These are phyloP conservation scores for Carabus problematicus DNA, from an alignment of 2,888 invertebrate genomes.

Conservation along the genomic window DNA sequence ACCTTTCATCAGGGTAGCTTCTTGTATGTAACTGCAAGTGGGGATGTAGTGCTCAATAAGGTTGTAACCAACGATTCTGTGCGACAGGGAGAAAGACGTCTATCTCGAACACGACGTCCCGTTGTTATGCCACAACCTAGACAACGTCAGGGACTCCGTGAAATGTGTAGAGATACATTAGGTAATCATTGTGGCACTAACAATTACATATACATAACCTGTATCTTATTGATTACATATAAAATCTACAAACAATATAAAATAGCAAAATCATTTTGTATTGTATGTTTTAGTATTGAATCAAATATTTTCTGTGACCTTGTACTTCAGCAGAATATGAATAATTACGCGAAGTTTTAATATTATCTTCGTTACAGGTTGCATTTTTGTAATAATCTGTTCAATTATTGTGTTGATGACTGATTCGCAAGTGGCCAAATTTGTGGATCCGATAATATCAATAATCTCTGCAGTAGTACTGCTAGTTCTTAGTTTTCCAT, in stretches of 20 bases:
- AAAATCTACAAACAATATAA: not conserved
- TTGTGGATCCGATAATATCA: constrained; percentile 76
- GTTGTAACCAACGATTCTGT: constrained; percentile 58
- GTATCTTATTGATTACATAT: not conserved
- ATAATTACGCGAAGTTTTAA: not conserved
- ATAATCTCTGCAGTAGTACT: constrained; percentile 76
- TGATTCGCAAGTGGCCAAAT: constrained; percentile 70
- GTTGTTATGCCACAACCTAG: constrained; percentile 51
- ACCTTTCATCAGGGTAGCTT: constrained; percentile 77
- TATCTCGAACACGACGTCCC: constrained; percentile 59
- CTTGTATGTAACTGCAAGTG: constrained; percentile 68
- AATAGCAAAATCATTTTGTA: not conserved
- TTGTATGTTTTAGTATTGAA: not conserved
- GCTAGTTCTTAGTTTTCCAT: constrained; percentile 79
- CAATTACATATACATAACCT: not conserved
- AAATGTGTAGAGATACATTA: constrained; percentile 68
- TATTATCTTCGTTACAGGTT: constrained; percentile 60
- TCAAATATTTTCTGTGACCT: not conserved
- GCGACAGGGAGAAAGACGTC: constrained; percentile 59
- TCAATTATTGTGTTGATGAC: constrained; percentile 68
- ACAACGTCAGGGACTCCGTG: constrained; percentile 66
- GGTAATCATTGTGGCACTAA: constrained; percentile 54
- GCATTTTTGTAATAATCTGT: constrained; percentile 76
- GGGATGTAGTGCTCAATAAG: constrained; percentile 69
- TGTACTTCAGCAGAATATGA: not conserved